phyloP scores from a whole-genome alignment of 53 echinoderm and acorn worm genomes.

The Arbacia lixula region DNA sequence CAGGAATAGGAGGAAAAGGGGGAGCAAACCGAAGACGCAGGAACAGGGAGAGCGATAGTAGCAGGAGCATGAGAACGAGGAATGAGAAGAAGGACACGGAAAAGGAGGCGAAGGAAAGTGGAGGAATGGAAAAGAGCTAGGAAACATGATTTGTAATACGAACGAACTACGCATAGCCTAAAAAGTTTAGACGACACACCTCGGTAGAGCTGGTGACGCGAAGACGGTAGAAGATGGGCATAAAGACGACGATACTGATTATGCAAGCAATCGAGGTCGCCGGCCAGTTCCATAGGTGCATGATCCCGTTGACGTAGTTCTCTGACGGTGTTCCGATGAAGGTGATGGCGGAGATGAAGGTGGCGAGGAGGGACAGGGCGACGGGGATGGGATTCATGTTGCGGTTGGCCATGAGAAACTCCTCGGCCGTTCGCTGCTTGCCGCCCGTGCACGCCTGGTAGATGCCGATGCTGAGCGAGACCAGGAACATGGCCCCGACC shows the following conservation, averaged over 20 bases:
- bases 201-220: slow-evolving; percentile 85
- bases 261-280: slow-evolving; percentile 50
- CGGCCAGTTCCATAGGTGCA: slow-evolving; percentile 68
- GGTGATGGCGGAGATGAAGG: slow-evolving; percentile 91
- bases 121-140: no score
- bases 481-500: slow-evolving; percentile 55
- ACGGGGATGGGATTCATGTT: slow-evolving; percentile 90
- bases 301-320: slow-evolving; percentile 76
- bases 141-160: no score
- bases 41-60: no score
- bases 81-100: no score
- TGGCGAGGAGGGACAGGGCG: slow-evolving; percentile 78
- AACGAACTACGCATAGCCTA: no score
- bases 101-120: no score
- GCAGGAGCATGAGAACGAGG: no score
- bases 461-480: slow-evolving; percentile 81
- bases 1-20: no score
- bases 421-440: slow-evolving; percentile 74
- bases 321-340: slow-evolving; percentile 89
- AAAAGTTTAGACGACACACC: no score
- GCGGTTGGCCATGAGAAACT: slow-evolving; percentile 87
- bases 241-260: slow-evolving; percentile 51
- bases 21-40: no score
- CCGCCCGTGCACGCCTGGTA: slow-evolving; percentile 85
- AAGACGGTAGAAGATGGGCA: slow-evolving; percentile 80